Conservation (phyloP, 2,888 invertebrate genomes). For the Scaptomyza flava region DNA sequence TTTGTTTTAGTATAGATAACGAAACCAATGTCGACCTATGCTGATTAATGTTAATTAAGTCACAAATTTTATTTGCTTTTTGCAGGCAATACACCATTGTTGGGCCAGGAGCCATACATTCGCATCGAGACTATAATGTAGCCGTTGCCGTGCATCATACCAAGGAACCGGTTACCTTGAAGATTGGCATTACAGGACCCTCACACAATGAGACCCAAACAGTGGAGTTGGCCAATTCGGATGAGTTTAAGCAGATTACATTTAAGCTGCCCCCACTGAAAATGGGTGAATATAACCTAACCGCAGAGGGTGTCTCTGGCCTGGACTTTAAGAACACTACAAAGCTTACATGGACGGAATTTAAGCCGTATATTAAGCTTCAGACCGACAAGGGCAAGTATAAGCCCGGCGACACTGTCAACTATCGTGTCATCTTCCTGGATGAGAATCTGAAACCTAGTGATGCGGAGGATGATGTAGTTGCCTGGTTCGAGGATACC, state of each 20-base stretch:
- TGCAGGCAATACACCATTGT: slow-evolving; percentile 89
- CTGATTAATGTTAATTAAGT: slow-evolving; percentile 31
- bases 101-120: slow-evolving; percentile 91
- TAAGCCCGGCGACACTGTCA: slow-evolving; percentile 92
- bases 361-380: slow-evolving; percentile 87
- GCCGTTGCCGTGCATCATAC: slow-evolving; percentile 87
- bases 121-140: slow-evolving; percentile 92
- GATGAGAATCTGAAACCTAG: slow-evolving; percentile 90
- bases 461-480: slow-evolving; percentile 86
- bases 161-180: slow-evolving; percentile 66
- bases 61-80: slow-evolving; percentile 1
- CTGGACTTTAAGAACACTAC: slow-evolving; percentile 90
- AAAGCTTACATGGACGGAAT: slow-evolving; percentile 87
- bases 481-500: slow-evolving; percentile 90
- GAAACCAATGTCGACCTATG: slow-evolving; percentile 17
- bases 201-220: slow-evolving; percentile 71
- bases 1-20: slow-evolving; percentile 10
- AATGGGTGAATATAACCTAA: slow-evolving; percentile 89
- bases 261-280: slow-evolving; percentile 71
- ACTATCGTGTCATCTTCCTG: slow-evolving; percentile 87
- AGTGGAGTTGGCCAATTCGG: slow-evolving; percentile 58
- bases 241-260: slow-evolving; percentile 68
- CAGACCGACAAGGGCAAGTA: slow-evolving; percentile 97
- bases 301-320: slow-evolving; percentile 90
- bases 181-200: slow-evolving; percentile 78